Evolutionary conservation across 2,888 invertebrate species (phyloP).

Genomic region (Alcis repandata): DNA sequence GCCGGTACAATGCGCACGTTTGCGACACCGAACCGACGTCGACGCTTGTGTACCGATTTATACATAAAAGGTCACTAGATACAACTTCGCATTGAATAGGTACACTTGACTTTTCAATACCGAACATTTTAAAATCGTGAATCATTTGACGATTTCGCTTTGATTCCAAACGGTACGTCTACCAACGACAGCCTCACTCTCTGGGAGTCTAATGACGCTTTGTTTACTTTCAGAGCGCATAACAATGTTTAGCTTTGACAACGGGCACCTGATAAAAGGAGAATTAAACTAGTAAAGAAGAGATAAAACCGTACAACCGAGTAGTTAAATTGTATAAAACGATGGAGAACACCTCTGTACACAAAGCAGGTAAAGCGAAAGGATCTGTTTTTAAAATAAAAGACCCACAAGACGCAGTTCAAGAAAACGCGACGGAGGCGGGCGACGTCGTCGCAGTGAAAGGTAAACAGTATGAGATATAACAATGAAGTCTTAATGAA

Average conservation of each 20-base stretch:
- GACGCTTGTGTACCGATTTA: constrained; percentile 36
- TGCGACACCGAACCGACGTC: constrained; percentile 70
- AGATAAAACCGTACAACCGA: constrained; percentile 53
- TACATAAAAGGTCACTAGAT: constrained; percentile 47
- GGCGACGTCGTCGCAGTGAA: constrained; percentile 55
- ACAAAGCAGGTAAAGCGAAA: constrained; percentile 64
- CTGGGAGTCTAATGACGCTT: constrained; percentile 21
- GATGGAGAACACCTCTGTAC: constrained; percentile 65
- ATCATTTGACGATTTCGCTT: constrained; percentile 36
- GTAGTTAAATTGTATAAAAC: constrained; percentile 56
- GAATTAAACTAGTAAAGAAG: constrained; percentile 53
- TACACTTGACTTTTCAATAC: constrained; percentile 54
- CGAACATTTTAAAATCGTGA: constrained; percentile 50
- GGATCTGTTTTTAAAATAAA: constrained; percentile 62
- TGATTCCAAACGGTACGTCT: constrained; percentile 40
- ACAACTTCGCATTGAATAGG: constrained; percentile 39
- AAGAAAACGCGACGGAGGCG: constrained; percentile 50
- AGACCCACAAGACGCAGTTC: constrained; percentile 47
- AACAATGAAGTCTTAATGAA: constrained; percentile 79
- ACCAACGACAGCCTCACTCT: constrained; percentile 18
- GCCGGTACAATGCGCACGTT: constrained; percentile 65
- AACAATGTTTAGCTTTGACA: constrained; percentile 33
- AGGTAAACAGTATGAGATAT: constrained; percentile 69
- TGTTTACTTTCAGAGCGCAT: constrained; percentile 21
- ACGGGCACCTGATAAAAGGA: constrained; percentile 52